Base-by-base conservation (phyloP, 2,113 vertebrate genomes). In the Hiodon alosoides region DNA sequence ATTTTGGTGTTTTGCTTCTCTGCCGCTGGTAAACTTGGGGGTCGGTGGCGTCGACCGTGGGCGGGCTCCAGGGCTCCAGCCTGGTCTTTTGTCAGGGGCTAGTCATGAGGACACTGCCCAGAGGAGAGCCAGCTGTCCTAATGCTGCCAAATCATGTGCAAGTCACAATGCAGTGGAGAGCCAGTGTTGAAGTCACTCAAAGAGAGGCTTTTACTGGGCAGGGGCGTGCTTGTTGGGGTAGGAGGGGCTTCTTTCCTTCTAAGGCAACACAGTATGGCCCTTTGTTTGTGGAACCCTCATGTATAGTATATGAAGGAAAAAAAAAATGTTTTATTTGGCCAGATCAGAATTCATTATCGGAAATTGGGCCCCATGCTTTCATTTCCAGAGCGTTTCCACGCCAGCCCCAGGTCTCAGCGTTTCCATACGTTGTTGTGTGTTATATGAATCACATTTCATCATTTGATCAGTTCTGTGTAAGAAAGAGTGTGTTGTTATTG, bases 141-240 rank as follows among this genome's bases (percentile, higher is more conserved):
- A 84, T 69, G 69, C 80, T 87, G 87, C 88, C 86, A 87, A 88
- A 86, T 90, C 88, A 90, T 88, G 85, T 88, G 87, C 86, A 83
- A 87, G 84, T 87, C 84, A 86, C 86, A 88, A 87, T 86, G 86
- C 81, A 75, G 81, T 79, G 82, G 82, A 55, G 88, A 86, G 85
- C 85, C 89, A 89, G 88, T 82, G 78, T 31, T 81, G 86, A 84
- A 85, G 81, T 82, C 83, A 65, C 77, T 77, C 10, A 14, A 68
- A 67, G 72, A 16, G 16, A 7, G 58, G 31, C 47, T 75, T 71
- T 77, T 87, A 79, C 31, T 31, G 31, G 31, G 31, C 31, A 31
- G 31, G 1, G 67, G 69, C 70, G 77, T 67, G 76, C 74, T 71
- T 70, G 82, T 48, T 64, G 61, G 48, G 77, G 80, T 69, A 79